phyloP scores from a whole-genome alignment of 2,888 invertebrate species.

The Eilema depressum region DNA sequence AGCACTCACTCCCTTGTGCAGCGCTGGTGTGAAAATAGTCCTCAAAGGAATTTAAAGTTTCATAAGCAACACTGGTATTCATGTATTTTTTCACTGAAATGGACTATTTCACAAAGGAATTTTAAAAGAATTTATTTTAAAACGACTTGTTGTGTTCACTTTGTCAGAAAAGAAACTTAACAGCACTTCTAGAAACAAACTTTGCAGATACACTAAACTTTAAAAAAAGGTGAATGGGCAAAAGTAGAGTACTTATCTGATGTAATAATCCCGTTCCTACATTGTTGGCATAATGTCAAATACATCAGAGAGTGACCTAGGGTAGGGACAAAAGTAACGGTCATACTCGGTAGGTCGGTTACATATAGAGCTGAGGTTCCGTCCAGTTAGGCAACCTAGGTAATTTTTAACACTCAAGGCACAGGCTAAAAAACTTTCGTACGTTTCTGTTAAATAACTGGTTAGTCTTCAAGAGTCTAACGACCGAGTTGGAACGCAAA shows the following conservation, averaged over 20 bases:
- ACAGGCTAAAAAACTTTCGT: constrained; percentile 38
- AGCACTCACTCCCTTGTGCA: constrained; percentile 37
- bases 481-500: constrained; percentile 36
- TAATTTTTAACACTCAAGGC: constrained; percentile 24
- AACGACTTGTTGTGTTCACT: constrained; percentile 36
- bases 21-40: constrained; percentile 43
- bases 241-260: not conserved
- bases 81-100: constrained; percentile 44
- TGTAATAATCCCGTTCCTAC: not conserved
- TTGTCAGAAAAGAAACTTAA: constrained; percentile 14
- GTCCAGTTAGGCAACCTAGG: constrained; percentile 27
- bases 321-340: not conserved
- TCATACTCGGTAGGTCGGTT: not conserved
- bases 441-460: constrained; percentile 46
- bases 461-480: constrained; percentile 43
- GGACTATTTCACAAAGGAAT: constrained; percentile 37
- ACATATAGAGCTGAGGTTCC: constrained; percentile 16
- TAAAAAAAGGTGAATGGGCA: not conserved
- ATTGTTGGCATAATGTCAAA: not conserved
- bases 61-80: constrained; percentile 42
- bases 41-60: constrained; percentile 47
- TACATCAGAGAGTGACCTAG: not conserved
- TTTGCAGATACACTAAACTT: not conserved
- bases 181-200: not conserved
- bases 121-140: constrained; percentile 48